Evolutionary conservation across 2,797 vertebrate genomes (phyloP), one percentile per base, ranked within the genome.

Genomic region (Knipowitschia caucasica): DNA sequence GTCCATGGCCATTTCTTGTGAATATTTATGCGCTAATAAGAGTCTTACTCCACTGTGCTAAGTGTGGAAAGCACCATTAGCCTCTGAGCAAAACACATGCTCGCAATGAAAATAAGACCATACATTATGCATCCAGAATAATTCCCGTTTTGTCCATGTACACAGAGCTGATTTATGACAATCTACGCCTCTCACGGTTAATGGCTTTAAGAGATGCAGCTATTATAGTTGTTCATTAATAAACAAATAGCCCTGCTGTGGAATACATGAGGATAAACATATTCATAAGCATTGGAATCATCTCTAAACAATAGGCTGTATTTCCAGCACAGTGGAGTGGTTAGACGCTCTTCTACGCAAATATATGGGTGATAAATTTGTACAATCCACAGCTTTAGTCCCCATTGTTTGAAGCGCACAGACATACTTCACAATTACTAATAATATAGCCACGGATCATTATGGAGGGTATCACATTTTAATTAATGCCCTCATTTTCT

Each of bases 181-280:
- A 88, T 59, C 80, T 81, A 79, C 87, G 89, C 86, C 86, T 91
- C 88, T 88, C 84, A 86, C 85, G 77, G 91, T 88, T 93, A 94
- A 91, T 92, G 81, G 88, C 90, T 93, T 94, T 93, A 92, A 88
- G 87, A 89, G 89, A 87, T 88, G 88, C 94, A 91, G 89, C 91
- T 88, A 81, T 83, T 83, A 83, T 89, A 83, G 7, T 89, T 69
- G 81, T 89, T 92, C 92, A 92, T 93, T 93, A 89, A 91, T 93
- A 89, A 84, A 82, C 80, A 69, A 81, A 64, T 53, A 57, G 66
- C 58, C 64, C 71, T 62, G 58, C 73, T 67, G 61, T 66, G 66
- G 59, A 73, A 67, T 53, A 71, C 61, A 71, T 81, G 53, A 67
- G 68, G 51, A 69, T 64, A 67, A 67, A 58, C 69, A 49, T 78